Evolutionary conservation across 2,888 invertebrate genomes (phyloP), one percentile per base, ranked within the genome.

Genomic region (Philhelius pedissequus): DNA sequence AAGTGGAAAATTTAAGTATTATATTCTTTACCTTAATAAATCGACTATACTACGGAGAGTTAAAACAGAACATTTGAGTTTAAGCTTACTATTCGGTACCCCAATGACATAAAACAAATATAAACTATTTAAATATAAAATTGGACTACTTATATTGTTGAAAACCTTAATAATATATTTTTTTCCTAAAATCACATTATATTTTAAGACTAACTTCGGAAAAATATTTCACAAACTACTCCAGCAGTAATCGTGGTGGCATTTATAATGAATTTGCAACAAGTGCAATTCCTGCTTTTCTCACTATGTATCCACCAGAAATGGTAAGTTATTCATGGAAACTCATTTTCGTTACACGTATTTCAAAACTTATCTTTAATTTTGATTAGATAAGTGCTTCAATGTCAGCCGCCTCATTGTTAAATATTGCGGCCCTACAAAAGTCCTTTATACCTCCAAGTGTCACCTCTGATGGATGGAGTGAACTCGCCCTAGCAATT

Each of bases 171-270:
- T n/a, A n/a, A n/a, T n/a, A n/a, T 3, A 15, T 3, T 89, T 74
- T 89, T 11, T 88, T n/a, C n/a, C n/a, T n/a, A n/a, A n/a, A n/a
- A n/a, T n/a, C n/a, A n/a, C n/a, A n/a, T n/a, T n/a, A n/a, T n/a
- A n/a, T n/a, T n/a, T n/a, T n/a, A n/a, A 94, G 95, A 93, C 94
- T 87, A 92, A 94, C 86, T 92, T 94, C 94, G 0, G 94, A 94
- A 40, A 96, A 96, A 20, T 95, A 96, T 89, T 96, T 95, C 92
- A 92, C 94, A 0, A 95, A 95, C 64, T 97, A 97, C 90, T 96
- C 97, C 0, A 97, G 97, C 87, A 94, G 95, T 0, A 94, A 95
- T 89, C 94, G 95, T 62, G 96, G 96, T 0, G 97, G 97, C 1
- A 94, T 96, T 7, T 95, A 94, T 89, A 95, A 96, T 78, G 96